These are phyloP conservation scores for Periophthalmodon schlosseri DNA, from an alignment of 2,113 vertebrate species.

Conservation along the genomic window DNA sequence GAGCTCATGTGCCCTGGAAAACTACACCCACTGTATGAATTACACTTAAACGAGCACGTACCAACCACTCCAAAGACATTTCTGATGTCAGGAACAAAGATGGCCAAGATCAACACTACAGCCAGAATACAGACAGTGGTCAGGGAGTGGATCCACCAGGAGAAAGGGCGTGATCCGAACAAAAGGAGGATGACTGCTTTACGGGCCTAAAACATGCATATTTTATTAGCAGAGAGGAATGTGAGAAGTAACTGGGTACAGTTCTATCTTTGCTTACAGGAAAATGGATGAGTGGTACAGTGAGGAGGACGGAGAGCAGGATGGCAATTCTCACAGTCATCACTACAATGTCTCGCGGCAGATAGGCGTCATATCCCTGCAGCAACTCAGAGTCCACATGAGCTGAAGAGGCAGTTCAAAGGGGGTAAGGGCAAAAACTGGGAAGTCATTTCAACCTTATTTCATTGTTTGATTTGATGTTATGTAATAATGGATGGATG, in stretches of 20 bases:
- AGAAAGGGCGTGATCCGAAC: conserved; percentile 78
- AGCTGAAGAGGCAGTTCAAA: conserved; percentile 60
- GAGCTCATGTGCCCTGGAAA: conserved; percentile 14
- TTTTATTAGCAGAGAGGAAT: not conserved
- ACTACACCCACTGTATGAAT: not conserved
- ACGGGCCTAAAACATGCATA: conserved; percentile 79
- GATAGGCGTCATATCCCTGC: conserved; percentile 80
- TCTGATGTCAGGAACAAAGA: conserved; percentile 91
- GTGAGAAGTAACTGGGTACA: not conserved
- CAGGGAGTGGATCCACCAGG: conserved; percentile 82
- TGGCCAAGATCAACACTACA: conserved; percentile 84
- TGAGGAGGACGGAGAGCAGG: conserved; percentile 86
- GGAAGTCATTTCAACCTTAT: not conserved
- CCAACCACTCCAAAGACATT: conserved; percentile 92
- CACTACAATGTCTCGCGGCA: conserved; percentile 84
- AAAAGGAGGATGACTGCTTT: conserved; percentile 85
- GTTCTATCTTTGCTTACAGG: conserved; percentile 82
- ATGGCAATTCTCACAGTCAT: conserved; percentile 87
- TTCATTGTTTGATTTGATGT: not conserved
- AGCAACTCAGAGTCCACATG: conserved; percentile 89
- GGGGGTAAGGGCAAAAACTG: not conserved
- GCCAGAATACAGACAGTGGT: conserved; percentile 82
- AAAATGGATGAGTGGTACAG: conserved; percentile 94
- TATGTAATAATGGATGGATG: not conserved
- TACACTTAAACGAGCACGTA: conserved; percentile 68